These are phyloP conservation scores for Panthera leo DNA, from an alignment of 2,113 vertebrate genomes.

Conservation along the genomic window DNA sequence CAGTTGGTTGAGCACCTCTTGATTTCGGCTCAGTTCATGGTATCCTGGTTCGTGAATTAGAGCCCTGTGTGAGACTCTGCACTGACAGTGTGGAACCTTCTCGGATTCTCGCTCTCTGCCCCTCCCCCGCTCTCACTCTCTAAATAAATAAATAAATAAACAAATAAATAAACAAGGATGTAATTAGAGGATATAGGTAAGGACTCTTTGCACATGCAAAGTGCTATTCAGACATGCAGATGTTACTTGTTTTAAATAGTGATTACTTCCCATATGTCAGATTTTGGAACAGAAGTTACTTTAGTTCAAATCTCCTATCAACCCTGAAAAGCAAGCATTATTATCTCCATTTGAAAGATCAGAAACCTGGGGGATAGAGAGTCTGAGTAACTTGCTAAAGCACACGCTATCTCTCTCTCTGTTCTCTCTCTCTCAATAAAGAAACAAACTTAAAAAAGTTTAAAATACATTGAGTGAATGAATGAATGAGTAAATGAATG, in stretches of 20 bases:
- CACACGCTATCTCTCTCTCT: too few relatives aligned
- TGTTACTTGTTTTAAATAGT: slow-evolving; percentile 5
- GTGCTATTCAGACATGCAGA: neutral
- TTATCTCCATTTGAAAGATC: neutral
- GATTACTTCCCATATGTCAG: neutral
- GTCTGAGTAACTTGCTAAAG: too few relatives aligned
- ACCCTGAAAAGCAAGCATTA: neutral
- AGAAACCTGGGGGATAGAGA: neutral
- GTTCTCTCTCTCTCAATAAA: too few relatives aligned
- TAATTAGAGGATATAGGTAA: neutral
- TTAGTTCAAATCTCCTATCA: neutral
- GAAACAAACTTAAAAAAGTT: neutral
- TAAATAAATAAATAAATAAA: too few relatives aligned
- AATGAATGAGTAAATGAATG: neutral
- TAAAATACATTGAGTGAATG: neutral
- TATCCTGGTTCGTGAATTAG: too few relatives aligned
- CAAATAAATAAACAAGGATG: too few relatives aligned
- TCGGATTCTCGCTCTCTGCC: too few relatives aligned
- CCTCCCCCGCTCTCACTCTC: too few relatives aligned
- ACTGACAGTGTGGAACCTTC: too few relatives aligned
- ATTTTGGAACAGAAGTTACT: neutral
- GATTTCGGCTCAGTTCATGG: too few relatives aligned
- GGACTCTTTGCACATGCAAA: neutral
- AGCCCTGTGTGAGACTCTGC: too few relatives aligned
- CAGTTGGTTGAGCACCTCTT: too few relatives aligned